Conservation (phyloP, 2,797 vertebrate species). For the Hyperoplus lanceolatus region DNA sequence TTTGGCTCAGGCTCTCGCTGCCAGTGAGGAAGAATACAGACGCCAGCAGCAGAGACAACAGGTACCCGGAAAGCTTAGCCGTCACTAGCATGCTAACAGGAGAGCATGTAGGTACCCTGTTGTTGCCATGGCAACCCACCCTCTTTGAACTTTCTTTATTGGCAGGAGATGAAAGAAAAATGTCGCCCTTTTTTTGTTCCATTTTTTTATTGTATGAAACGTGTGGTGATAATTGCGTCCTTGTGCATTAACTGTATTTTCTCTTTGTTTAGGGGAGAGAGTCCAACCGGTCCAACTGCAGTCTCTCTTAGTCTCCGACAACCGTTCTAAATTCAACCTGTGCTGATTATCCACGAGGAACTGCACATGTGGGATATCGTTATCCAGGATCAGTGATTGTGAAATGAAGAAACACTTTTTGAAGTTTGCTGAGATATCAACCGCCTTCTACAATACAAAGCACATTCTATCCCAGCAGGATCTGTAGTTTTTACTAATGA, state of each 20-base stretch:
- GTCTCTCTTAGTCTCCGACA: slow-evolving; percentile 79
- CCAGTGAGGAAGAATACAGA: slow-evolving; percentile 87
- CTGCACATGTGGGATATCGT: slow-evolving; percentile 56
- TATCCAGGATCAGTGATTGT: slow-evolving; percentile 67
- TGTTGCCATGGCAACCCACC: slow-evolving; percentile 29
- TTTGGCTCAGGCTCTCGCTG: slow-evolving; percentile 89
- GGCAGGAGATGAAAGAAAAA: slow-evolving; percentile 41
- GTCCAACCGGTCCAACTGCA: slow-evolving; percentile 84
- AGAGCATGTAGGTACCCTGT: slow-evolving; percentile 77
- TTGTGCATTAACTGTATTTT: slow-evolving; percentile 36
- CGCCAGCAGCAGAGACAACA: slow-evolving; percentile 89
- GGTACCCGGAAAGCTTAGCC: slow-evolving; percentile 86
- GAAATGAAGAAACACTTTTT: slow-evolving; percentile 52
- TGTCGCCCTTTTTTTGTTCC: neutral
- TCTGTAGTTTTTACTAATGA: slow-evolving; percentile 77
- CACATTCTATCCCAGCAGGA: slow-evolving; percentile 74
- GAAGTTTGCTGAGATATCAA: slow-evolving; percentile 54
- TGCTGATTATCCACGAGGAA: slow-evolving; percentile 51
- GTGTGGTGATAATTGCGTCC: neutral
- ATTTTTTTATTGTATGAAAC: neutral
- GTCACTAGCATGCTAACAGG: slow-evolving; percentile 83
- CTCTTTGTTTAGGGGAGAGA: slow-evolving; percentile 77
- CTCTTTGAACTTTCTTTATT: slow-evolving; percentile 26
- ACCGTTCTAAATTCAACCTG: slow-evolving; percentile 42
- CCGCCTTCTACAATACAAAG: slow-evolving; percentile 73